A percentile compares a stretch with the other conserved stretches of the same genome.
Evolutionary conservation across 1,140 invertebrate species (phyloP).

Genomic region (Dendroctonus valens): DNA sequence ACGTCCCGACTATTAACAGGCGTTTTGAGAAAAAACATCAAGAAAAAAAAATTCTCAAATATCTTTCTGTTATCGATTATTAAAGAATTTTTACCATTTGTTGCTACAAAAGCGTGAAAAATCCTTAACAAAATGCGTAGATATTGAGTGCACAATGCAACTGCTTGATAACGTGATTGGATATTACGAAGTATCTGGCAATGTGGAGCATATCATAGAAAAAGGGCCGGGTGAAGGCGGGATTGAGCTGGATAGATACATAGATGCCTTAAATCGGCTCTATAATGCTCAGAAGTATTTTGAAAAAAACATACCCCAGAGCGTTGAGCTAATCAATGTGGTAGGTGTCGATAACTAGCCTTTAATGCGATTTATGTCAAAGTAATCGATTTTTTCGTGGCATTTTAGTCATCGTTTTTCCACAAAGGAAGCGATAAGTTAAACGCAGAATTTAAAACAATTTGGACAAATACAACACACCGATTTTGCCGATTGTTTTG

Average conservation of each 20-base stretch:
- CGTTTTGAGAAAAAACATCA: too few relatives aligned
- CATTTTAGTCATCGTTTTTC: constrained; percentile 66
- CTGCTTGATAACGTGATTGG: constrained; percentile 85
- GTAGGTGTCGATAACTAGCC: constrained; percentile 54
- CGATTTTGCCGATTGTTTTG: constrained; percentile 79
- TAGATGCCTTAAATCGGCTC: constrained; percentile 81
- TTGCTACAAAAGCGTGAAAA: not conserved
- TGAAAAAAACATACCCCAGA: constrained; percentile 88
- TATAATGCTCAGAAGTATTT: constrained; percentile 89
- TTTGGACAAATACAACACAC: constrained; percentile 84
- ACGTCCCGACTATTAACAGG: too few relatives aligned
- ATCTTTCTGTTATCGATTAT: too few relatives aligned
- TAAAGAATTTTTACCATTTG: too few relatives aligned
- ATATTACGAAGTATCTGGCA: constrained; percentile 84
- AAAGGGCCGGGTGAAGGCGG: constrained; percentile 63
- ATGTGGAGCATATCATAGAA: constrained; percentile 77
- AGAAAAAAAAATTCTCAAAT: too few relatives aligned
- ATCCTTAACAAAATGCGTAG: constrained; percentile 47
- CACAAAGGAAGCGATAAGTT: constrained; percentile 73
- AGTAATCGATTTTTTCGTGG: constrained; percentile 63
- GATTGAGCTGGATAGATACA: constrained; percentile 66
- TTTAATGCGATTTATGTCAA: constrained; percentile 38
- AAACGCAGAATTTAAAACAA: constrained; percentile 83
- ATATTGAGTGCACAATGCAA: constrained; percentile 75
- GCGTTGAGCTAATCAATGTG: constrained; percentile 91